Percentiles rank a stretch among this genome's conserved stretches.
Evolutionary conservation across 2,888 invertebrate genomes (phyloP).

Genomic region (Epistrophella euchroma): DNA sequence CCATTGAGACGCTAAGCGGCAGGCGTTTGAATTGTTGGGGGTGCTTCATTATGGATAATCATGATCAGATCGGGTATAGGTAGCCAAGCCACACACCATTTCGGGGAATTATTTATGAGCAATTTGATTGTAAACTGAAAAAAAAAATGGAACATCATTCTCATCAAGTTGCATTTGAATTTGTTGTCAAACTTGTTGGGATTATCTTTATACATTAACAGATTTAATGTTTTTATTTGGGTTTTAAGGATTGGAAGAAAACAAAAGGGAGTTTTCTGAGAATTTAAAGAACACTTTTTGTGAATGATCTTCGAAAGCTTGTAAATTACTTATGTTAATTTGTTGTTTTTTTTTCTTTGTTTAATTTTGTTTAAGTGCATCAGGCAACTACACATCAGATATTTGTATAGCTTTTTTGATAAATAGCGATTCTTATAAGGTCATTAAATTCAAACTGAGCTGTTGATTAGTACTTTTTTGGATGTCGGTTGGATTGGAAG

Average conservation of each 20-base stretch:
- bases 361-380: not conserved
- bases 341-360: too few relatives aligned
- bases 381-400: too few relatives aligned
- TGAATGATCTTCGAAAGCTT: not conserved
- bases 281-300: not conserved
- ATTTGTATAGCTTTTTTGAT: too few relatives aligned
- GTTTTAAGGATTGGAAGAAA: not conserved
- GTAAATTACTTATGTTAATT: not conserved
- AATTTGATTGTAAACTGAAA: not conserved
- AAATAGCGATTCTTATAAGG: too few relatives aligned
- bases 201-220: not conserved
- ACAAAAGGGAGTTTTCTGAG: not conserved
- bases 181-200: slow-evolving; percentile 23
- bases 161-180: slow-evolving; percentile 9
- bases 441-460: too few relatives aligned
- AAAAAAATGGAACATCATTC: slow-evolving; percentile 10
- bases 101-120: slow-evolving; percentile 61
- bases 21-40: slow-evolving; percentile 34
- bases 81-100: slow-evolving; percentile 41
- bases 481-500: too few relatives aligned
- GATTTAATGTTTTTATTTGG: not conserved
- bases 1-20: not conserved
- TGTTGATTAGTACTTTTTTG: too few relatives aligned
- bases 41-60: slow-evolving; percentile 52
- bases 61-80: slow-evolving; percentile 12